phyloP scores from a whole-genome alignment of 1,140 invertebrate genomes.

The Zaprionus tsacasi region DNA sequence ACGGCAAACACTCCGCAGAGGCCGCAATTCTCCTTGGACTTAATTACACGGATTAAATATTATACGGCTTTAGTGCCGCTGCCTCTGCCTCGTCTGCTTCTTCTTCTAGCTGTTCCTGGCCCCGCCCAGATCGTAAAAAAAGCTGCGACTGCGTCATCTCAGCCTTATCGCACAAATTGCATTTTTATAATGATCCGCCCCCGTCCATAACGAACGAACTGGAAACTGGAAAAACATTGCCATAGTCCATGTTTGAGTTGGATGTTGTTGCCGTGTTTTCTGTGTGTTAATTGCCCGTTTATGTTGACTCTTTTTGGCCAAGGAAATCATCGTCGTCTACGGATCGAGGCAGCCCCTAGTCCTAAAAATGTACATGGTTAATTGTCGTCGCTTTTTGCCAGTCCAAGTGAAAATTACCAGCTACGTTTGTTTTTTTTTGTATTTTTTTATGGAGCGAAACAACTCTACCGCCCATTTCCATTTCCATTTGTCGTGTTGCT shows the following conservation, averaged over 20 bases:
- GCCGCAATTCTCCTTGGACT: conserved; percentile 67
- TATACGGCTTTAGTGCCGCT: conserved; percentile 69
- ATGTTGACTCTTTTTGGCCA: conserved; percentile 54
- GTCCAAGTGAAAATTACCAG: conserved; percentile 66
- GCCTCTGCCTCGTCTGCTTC: not conserved
- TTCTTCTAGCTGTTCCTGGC: conserved; percentile 19
- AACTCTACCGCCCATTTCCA: conserved; percentile 62
- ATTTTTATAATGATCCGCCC: conserved; percentile 72
- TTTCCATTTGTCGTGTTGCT: conserved; percentile 71
- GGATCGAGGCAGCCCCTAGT: not conserved
- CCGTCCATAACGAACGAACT: conserved; percentile 39
- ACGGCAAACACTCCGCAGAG: conserved; percentile 24
- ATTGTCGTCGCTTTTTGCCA: conserved; percentile 65
- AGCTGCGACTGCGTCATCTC: conserved; percentile 23
- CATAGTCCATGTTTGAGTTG: conserved; percentile 27
- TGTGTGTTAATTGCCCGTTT: conserved; percentile 61
- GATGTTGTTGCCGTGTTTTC: conserved; percentile 21
- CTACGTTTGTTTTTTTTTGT: not conserved
- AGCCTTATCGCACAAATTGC: conserved; percentile 68
- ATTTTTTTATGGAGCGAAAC: conserved; percentile 54
- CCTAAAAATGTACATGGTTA: conserved; percentile 64
- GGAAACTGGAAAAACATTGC: conserved; percentile 27
- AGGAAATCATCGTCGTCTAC: conserved; percentile 51
- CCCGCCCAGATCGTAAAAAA: conserved; percentile 30
- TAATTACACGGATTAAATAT: conserved; percentile 82